phyloP scores from a whole-genome alignment of 2,113 vertebrate genomes.

The Heteronetta atricapilla region DNA sequence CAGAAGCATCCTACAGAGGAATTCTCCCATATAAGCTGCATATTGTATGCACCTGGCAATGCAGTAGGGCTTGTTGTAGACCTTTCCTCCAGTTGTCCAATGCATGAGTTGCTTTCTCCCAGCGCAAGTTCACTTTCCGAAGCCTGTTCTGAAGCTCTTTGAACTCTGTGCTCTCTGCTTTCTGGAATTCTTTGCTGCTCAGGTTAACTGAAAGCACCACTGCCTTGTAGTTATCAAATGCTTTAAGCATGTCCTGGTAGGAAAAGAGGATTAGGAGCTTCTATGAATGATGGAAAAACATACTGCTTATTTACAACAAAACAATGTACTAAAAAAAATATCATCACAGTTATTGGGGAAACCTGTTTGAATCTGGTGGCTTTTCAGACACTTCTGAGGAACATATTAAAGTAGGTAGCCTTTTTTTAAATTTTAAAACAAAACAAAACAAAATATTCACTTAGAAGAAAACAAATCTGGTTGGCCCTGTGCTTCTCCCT shows the following conservation, averaged over 20 bases:
- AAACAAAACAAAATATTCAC: neutral
- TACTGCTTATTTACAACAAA: neutral
- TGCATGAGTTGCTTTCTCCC: conserved; percentile 78
- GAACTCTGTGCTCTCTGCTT: conserved; percentile 70
- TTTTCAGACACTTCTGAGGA: neutral
- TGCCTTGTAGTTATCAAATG: conserved; percentile 87
- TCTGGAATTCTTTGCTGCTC: conserved; percentile 80
- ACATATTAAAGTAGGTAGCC: neutral
- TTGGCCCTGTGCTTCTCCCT: neutral
- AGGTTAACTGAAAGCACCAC: conserved; percentile 84
- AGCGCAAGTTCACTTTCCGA: conserved; percentile 80
- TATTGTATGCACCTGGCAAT: conserved; percentile 82
- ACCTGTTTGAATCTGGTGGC: neutral
- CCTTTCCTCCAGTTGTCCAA: conserved; percentile 82
- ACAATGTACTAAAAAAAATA: accelerated
- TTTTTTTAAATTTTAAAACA: neutral
- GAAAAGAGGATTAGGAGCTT: neutral
- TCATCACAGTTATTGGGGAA: neutral
- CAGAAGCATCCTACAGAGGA: neutral
- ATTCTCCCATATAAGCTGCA: neutral
- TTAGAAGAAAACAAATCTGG: neutral
- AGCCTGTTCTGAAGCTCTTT: conserved; percentile 81
- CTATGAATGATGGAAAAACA: neutral
- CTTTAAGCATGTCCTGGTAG: conserved; percentile 83
- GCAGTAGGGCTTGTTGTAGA: conserved; percentile 80